Base-by-base conservation (phyloP, 2,113 vertebrate species). In the Plectropomus leopardus region DNA sequence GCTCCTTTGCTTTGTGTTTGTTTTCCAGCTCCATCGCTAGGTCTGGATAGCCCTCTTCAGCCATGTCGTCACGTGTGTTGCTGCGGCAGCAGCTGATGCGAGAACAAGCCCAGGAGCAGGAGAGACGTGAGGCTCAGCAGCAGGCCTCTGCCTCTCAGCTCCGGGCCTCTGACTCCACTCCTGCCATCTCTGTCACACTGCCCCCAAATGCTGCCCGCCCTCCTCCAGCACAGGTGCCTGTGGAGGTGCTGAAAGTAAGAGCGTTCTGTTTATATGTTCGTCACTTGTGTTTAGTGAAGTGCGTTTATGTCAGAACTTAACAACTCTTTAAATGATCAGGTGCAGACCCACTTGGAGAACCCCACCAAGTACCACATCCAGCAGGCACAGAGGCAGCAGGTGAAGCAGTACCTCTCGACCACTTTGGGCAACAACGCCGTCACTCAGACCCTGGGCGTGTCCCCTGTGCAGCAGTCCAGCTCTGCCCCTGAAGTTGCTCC, bases 21-120 rank as follows among this genome's bases (percentile, higher is more conserved):
- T 74, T 73, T 69, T 72, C 76, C 76, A 93, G 92, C 61, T 87
- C 71, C 72, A 75, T 81, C 68, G 47, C 26, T 63, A 89, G 88
- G 88, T 24, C 78, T 40, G 1, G 32, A 71, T 26, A 53, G 2
- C 7, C 13, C 26, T 64, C 65, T 14, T 60, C 61, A 80, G 81
- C 82, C 91, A 96, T 96, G 93, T 95, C 96, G 2, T 96, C 96
- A 0, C 91, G 96, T 9, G 94, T 96, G 82, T 90, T 96, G 84
- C 92, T 96, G 81, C 94, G 96, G 51, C 96, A 97, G 94, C 96
- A 97, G 95, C 95, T 97, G 63, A 97, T 97, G 96, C 91, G 96
- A 83, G 96, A 96, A n/a, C 96, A 97, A 89, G 95, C 96, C 1
- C 96, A 96, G 91, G 96, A 97, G 82, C 96, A 96, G 87, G 96